Base-by-base conservation (phyloP, 1,140 invertebrate species). In the Drosophila malerkotliana region DNA sequence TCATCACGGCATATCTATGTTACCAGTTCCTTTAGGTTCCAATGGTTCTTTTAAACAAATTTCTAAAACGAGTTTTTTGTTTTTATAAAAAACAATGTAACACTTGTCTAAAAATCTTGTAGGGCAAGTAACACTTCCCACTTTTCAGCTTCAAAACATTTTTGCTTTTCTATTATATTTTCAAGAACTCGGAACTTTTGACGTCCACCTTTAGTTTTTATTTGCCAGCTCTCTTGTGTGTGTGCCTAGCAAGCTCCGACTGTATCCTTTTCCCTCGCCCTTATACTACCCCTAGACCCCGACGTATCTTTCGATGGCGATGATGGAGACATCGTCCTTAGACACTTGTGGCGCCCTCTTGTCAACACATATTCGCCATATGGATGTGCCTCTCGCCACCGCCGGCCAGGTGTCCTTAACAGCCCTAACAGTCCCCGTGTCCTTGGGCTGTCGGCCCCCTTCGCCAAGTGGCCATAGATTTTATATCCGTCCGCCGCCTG, bases 321-420 rank as follows among this genome's bases (percentile, higher is more conserved):
- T 15, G 37, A 32, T 45, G 60, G n/a, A n/a, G n/a, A n/a, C 12
- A 51, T 51, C 45, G 9, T 62, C 18, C 37, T 21, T 60, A 66
- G 59, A 67, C 64, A 67, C 64, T 68, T 67, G 64, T 68, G 49
- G 60, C 64, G 14, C 37, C 9, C 48, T 68, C 61, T 45, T 68
- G 64, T 66, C 61, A 53, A 66, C 61, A 67, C 64, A 66, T 45
- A 47, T 34, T 47, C 61, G 61, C 48, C 61, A 2, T 45, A 68
- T 26, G 34, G 58, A 5, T 7, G 26, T 28, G 5, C 26, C 26
- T 28, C 26, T 28, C 26, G 26, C 26, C 5, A 28, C 26, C 6
- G 26, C n/a, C 34, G 34, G 5, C 15, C n/a, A 44, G 41, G 41
- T 44, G 41, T 24, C n/a, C 26, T 59, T 18, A 15, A 32, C 26